A percentile compares a stretch with the other conserved stretches of the same genome.
Evolutionary conservation across 2,797 vertebrate genomes (phyloP).

Genomic region (Anomalospiza imberbis): DNA sequence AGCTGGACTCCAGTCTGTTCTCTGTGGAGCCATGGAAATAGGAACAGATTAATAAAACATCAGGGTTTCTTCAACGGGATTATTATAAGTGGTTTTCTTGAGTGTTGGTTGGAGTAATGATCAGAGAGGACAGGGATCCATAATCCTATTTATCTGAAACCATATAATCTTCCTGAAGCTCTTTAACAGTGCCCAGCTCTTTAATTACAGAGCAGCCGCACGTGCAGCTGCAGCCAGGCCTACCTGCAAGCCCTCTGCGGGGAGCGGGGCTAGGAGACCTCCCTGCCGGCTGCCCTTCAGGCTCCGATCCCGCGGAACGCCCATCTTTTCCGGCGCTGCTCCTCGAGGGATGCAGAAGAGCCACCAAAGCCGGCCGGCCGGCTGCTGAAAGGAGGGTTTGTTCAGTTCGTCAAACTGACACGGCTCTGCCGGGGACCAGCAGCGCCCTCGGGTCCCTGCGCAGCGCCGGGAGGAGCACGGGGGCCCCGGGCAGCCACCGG

Average conservation of each 20-base stretch:
- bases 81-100: slow-evolving; percentile 66
- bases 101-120: slow-evolving; percentile 61
- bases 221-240: background rate
- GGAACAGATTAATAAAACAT: background rate
- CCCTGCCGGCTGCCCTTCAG: background rate
- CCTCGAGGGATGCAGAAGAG: background rate
- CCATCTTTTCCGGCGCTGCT: background rate
- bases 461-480: background rate
- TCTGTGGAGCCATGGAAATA: background rate
- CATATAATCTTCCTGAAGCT: slow-evolving; percentile 74
- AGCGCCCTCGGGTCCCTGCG: background rate
- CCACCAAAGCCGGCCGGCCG: no score
- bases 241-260: background rate
- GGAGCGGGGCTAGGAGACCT: background rate
- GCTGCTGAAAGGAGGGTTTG: background rate
- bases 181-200: slow-evolving; percentile 66
- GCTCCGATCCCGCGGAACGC: background rate
- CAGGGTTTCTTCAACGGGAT: slow-evolving; percentile 50
- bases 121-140: slow-evolving; percentile 57
- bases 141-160: slow-evolving; percentile 73
- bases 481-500: background rate
- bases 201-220: slow-evolving; percentile 59
- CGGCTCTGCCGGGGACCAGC: background rate
- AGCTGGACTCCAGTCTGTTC: background rate
- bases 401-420: background rate